Conservation (phyloP, 2,113 vertebrate genomes). For the Choloepus hoffmanni region DNA sequence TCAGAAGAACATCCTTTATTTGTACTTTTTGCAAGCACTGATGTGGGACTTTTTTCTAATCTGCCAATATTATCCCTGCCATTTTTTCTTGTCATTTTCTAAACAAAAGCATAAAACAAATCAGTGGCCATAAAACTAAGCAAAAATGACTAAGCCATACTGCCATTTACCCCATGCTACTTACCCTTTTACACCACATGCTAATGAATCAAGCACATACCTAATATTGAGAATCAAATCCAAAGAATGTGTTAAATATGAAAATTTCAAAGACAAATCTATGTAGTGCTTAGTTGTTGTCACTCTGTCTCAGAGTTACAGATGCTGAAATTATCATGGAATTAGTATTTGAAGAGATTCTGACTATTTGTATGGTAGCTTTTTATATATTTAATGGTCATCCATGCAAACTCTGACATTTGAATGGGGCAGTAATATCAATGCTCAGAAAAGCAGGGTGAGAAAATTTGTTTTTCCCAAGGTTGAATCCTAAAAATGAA, state of each 20-base stretch:
- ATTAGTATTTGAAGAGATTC: constrained; percentile 31
- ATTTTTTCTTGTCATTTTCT: constrained; percentile 35
- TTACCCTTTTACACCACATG: neutral
- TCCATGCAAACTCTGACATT: neutral
- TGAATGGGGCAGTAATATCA: constrained; percentile 44
- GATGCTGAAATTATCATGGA: constrained; percentile 31
- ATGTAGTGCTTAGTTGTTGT: constrained; percentile 15
- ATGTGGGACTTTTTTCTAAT: neutral
- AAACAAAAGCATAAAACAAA: constrained; percentile 13
- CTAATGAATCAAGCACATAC: neutral
- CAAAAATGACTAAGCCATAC: constrained; percentile 7
- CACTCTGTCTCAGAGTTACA: constrained; percentile 20
- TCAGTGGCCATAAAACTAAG: constrained; percentile 20
- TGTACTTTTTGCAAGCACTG: neutral
- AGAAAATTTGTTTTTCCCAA: constrained; percentile 48
- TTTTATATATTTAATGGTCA: constrained; percentile 48
- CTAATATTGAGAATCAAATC: constrained; percentile 11
- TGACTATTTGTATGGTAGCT: neutral
- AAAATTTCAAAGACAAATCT: constrained; percentile 61
- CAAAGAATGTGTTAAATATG: constrained; percentile 22
- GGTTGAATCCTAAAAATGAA: constrained; percentile 25
- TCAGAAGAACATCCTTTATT: neutral
- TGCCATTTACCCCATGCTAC: neutral
- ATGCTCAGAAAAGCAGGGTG: neutral
- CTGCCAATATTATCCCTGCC: neutral